Evolutionary conservation across 2,797 vertebrate genomes (phyloP), one percentile per base, ranked within the genome.

Genomic region (Loriculus beryllinus): DNA sequence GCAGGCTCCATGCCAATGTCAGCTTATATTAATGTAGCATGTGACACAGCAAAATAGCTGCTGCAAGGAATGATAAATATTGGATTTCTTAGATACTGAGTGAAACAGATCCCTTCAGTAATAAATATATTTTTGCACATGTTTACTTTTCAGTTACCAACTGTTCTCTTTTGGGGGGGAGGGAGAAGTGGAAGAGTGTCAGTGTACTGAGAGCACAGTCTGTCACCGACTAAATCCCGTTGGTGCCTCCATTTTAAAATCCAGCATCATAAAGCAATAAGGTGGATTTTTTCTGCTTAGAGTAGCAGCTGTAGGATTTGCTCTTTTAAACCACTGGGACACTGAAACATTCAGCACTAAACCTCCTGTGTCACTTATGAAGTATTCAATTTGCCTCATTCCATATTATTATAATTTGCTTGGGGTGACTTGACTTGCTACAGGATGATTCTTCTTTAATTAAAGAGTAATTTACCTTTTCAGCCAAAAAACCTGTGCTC

Each of bases 391-490:
- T 96, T 94, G 59, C 82, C 91, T 95, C 62, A 70, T 93, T 95
- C 82, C 90, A 82, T 79, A 94, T 94, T 88, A 87, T 88, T 94
- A 47, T 86, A 72, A 84, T 96, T 97, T 95, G 92, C 95, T 97
- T 96, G 65, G 90, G 85, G 59, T 95, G 59, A 89, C 83, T 97
- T 95, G 57, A 92, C 85, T 93, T 95, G 75, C 90, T 92, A 31
- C 15, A 49, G 78, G 40, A 71, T 71, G 64, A 82, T 67, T 92
- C 71, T 85, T 91, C 63, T 89, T 96, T 97, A 97, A 96, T 97
- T 97, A 97, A 97, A 96, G 76, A 96, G 56, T 40, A 81, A 65
- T 81, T 91, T 82, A 89, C 78, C 92, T 95, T 87, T 91, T 74
- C 77, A 91, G 87, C 84, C 83, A 86, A 88, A 95, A 92, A 91